Evolutionary conservation across 2,113 vertebrate genomes (phyloP), one percentile per base, ranked within the genome.

Genomic region (Oncorhynchus nerka): DNA sequence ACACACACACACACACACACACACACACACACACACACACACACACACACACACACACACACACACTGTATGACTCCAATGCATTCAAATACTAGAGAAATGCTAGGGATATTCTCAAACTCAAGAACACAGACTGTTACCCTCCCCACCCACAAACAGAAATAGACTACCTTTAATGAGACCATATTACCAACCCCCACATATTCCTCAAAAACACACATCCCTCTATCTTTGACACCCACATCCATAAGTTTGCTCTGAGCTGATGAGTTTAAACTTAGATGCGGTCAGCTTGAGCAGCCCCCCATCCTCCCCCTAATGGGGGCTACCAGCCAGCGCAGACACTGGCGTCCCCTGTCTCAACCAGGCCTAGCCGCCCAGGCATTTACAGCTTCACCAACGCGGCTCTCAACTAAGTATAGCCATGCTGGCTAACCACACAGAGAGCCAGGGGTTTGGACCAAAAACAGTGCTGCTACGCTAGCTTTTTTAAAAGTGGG

Each of bases 401-500:
- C 34, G 9, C 32, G 61, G 68, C 59, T 64, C 68, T 71, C 73
- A n/a, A 70, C 86, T 89, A 90, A 90, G 86, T 86, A 90, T 89
- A 92, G 90, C 77, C 2, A 28, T 71, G 70, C 82, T 79, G 83
- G 85, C 80, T 84, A 87, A 93, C 90, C 90, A 84, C 92, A 90
- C 82, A 74, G 48, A 55, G 85, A 85, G 77, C 76, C 77, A 68
- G 77, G 76, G 87, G 88, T 84, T 89, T 87, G 89, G 87, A 85
- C 71, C 57, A 0, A 49, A 77, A 74, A 85, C 81, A 74, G 1
- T 34, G 76, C 85, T 85, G 84, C 88, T 81, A 81, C 81, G 61
- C 79, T 76, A 55, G 71, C 72, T 73, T 55, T 57, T 12, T 85
- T 88, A 70, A 84, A 78, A 87, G 85, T 85, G 86, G 83, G 83